A percentile compares a stretch with the other conserved stretches of the same genome.
Conservation (phyloP, 2,888 invertebrate species). For the Rhogogaster chlorosoma region DNA sequence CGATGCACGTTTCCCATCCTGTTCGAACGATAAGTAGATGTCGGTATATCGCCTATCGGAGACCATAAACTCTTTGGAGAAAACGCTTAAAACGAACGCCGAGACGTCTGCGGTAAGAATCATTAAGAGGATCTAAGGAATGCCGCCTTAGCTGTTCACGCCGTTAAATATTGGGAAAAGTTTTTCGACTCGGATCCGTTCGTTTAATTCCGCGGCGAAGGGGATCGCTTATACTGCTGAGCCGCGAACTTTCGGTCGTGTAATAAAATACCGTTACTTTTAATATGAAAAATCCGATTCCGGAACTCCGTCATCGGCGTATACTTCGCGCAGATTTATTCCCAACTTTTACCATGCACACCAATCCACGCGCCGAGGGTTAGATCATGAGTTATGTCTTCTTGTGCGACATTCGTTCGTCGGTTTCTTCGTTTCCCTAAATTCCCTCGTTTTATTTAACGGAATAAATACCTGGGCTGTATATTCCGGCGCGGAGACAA, state of each 20-base stretch:
- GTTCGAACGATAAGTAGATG: slow-evolving; percentile 11
- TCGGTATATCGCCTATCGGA: slow-evolving; percentile 25
- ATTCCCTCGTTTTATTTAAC: neutral
- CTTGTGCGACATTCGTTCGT: neutral
- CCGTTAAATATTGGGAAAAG: slow-evolving; percentile 35
- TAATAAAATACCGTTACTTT: neutral
- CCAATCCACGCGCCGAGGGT: neutral
- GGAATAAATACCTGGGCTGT: neutral
- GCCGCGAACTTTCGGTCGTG: neutral
- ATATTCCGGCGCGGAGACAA: neutral
- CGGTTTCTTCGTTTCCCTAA: neutral
- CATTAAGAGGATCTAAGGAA: slow-evolving; percentile 46
- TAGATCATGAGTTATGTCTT: neutral
- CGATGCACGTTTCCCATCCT: neutral
- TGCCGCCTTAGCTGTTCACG: slow-evolving; percentile 35
- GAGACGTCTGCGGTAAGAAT: slow-evolving; percentile 27
- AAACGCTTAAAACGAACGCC: slow-evolving; percentile 19
- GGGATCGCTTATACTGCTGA: neutral
- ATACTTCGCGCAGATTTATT: neutral
- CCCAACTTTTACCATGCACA: neutral
- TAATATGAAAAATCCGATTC: neutral
- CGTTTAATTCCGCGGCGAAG: neutral
- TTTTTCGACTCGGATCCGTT: slow-evolving; percentile 2
- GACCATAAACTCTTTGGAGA: slow-evolving; percentile 26
- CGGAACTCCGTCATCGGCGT: too few relatives aligned